Conservation (phyloP, 2,797 vertebrate species). For the Phoeniculus purpureus region DNA sequence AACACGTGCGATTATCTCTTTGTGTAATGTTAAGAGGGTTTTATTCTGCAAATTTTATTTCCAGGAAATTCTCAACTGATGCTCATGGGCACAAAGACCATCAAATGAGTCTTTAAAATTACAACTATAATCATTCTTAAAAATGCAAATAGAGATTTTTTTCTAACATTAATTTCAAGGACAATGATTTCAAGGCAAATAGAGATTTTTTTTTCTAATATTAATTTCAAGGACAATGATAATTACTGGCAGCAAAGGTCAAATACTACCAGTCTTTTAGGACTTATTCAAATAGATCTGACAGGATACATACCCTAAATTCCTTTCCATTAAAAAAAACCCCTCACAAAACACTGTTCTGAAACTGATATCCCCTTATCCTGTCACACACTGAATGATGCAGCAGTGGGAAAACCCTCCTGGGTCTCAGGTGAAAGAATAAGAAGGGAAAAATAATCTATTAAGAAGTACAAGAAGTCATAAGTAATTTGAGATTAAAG, state of each 20-base stretch:
- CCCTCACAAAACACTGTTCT: neutral
- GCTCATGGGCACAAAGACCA: neutral
- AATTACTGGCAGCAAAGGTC: conserved; percentile 43
- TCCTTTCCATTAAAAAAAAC: neutral
- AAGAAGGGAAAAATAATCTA: neutral
- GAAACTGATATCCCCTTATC: conserved; percentile 36
- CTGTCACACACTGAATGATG: conserved; percentile 15
- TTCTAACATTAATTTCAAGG: conserved; percentile 40
- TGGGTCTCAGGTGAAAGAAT: neutral
- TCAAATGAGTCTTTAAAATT: neutral
- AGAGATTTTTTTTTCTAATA: conserved; percentile 22
- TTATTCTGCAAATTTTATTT: conserved; percentile 16
- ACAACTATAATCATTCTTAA: neutral
- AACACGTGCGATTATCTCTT: conserved; percentile 30
- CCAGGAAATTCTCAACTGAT: neutral
- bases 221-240: conserved; percentile 46
- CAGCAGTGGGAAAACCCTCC: conserved; percentile 12
- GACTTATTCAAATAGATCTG: conserved; percentile 49
- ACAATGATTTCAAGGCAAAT: conserved; percentile 44
- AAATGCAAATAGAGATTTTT: conserved; percentile 44
- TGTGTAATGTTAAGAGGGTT: neutral
- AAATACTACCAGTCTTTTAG: conserved; percentile 40
- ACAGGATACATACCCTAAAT: conserved; percentile 36
- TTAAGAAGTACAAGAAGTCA: neutral
- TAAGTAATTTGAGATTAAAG: conserved; percentile 58